Evolutionary conservation across 2,113 vertebrate species (phyloP).

Genomic region (Pterophyllum scalare): DNA sequence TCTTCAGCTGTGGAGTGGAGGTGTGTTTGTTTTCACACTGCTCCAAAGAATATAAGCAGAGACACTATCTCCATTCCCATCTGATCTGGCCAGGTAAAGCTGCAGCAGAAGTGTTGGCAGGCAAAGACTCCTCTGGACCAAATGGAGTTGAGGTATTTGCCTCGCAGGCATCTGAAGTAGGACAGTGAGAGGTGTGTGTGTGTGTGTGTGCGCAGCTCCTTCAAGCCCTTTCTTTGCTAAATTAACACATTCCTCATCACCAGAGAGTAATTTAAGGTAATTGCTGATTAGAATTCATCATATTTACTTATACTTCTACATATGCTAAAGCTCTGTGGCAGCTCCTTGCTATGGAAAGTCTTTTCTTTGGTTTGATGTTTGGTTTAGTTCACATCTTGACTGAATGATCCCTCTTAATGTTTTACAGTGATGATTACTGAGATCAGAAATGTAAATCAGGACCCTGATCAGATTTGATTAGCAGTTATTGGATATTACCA

Average conservation of each 20-base stretch:
- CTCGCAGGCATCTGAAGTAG: slow-evolving; percentile 70
- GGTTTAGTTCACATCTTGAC: not conserved
- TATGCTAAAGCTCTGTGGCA: not conserved
- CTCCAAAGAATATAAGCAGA: slow-evolving; percentile 67
- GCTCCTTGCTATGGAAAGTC: not conserved
- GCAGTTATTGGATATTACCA: not conserved
- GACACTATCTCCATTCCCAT: slow-evolving; percentile 77
- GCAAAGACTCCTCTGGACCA: slow-evolving; percentile 61
- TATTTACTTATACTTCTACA: not conserved
- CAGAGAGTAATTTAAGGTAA: not conserved
- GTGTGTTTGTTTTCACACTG: slow-evolving; percentile 78
- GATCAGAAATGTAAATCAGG: not conserved
- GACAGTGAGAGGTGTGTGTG: slow-evolving; percentile 18
- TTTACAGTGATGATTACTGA: not conserved
- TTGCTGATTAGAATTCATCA: not conserved
- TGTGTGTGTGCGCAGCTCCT: slow-evolving; percentile 4
- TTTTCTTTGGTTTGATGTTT: too few relatives aligned
- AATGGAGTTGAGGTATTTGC: slow-evolving; percentile 77
- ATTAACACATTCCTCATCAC: not conserved
- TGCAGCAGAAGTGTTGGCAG: slow-evolving; percentile 59
- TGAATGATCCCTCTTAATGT: not conserved
- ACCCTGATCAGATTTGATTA: not conserved
- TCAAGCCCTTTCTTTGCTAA: not conserved
- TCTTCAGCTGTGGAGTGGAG: slow-evolving; percentile 57
- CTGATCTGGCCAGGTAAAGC: slow-evolving; percentile 68